Evolutionary conservation across 2,113 vertebrate species (phyloP), one percentile per base, ranked within the genome.

Genomic region (Poeciliopsis occidentalis): DNA sequence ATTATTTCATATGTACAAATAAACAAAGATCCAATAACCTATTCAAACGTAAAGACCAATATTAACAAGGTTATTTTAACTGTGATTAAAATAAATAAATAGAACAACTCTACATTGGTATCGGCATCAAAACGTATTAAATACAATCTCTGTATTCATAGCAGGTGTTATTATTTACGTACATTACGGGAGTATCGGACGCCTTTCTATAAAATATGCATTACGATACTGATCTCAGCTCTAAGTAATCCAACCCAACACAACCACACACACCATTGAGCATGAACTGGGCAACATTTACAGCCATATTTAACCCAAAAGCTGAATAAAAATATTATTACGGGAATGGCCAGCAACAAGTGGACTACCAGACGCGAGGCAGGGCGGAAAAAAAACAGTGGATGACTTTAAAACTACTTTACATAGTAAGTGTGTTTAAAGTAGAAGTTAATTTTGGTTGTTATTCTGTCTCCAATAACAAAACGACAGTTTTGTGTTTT

Each of bases 301-400:
- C 17, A 60, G 22, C 22, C 24, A 30, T 60, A 11, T 19, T 30
- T 83, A 61, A 69, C 4, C 30, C 68, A 72, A 41, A 60, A 73
- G 69, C 31, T 37, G 69, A 44, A 29, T 11, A 4, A 34, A 71
- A 73, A 79, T 74, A 80, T 83, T 80, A 80, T n/a, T 24, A 64
- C 30, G n/a, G 3, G 32, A 88, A 91, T 87, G 87, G 31, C 70
- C 76, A 71, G 84, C 85, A 91, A 92, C 92, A 91, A 93, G 91
- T 91, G 88, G 79, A 81, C 67, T 8, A 73, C 30, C 12, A 44
- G 41, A 44, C 12, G 30, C 39, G 64, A 76, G 74, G 34, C 54
- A 61, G 69, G 54, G 61, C 62, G 44, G 17, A 57, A 24, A 54
- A 47, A 26, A 69, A 29, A 73, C 47, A 8, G 75, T 47, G 64